phyloP scores from a whole-genome alignment of 2,888 invertebrate genomes.

The Tetragonula carbonaria region DNA sequence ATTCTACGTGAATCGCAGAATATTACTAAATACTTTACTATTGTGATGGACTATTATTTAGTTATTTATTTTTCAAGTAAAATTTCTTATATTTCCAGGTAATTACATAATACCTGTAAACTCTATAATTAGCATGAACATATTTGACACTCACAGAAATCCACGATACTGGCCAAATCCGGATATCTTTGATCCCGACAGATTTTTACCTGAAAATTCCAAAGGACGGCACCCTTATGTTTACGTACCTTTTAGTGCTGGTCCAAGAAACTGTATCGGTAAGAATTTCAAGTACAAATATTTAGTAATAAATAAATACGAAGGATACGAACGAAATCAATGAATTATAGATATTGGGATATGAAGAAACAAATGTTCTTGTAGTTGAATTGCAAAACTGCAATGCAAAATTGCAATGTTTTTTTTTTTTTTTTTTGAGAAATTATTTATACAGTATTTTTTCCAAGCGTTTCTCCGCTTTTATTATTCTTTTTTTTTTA shows the following conservation, averaged over 20 bases:
- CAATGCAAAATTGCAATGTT: not conserved
- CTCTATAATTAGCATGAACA: constrained; percentile 79
- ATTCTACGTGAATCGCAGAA: too few relatives aligned
- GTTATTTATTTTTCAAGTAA: not conserved
- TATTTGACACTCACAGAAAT: constrained; percentile 86
- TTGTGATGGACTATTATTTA: not conserved
- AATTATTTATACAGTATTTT: not conserved
- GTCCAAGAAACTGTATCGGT: constrained; percentile 89
- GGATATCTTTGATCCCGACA: constrained; percentile 87
- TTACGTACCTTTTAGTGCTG: constrained; percentile 89
- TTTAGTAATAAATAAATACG: not conserved
- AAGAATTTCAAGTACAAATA: constrained; percentile 46
- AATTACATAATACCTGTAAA: constrained; percentile 85
- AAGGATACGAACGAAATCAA: not conserved
- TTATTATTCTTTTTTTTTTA: not conserved
- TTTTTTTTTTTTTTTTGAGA: not conserved
- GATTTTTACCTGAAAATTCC: constrained; percentile 87
- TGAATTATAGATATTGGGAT: not conserved
- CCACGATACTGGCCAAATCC: constrained; percentile 88
- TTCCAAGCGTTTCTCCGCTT: not conserved
- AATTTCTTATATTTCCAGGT: constrained; percentile 77
- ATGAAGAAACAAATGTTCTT: not conserved
- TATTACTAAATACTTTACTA: not conserved
- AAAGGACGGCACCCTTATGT: constrained; percentile 86
- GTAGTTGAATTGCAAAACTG: not conserved